Conservation (phyloP, 2,797 vertebrate species). For the Lates japonicus region DNA sequence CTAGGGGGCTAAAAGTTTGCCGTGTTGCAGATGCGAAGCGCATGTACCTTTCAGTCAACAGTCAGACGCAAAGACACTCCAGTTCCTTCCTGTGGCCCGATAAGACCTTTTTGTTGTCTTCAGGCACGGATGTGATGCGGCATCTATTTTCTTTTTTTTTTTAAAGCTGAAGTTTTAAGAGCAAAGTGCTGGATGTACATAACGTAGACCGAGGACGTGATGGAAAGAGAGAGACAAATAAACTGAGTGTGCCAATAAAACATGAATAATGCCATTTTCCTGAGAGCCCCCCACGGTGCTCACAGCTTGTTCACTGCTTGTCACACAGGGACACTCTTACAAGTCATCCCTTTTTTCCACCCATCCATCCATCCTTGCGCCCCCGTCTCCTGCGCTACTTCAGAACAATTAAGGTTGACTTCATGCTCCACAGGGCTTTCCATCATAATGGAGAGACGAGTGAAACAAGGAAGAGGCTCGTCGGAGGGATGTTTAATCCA, state of each 20-base stretch:
- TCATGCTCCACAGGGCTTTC: conserved; percentile 74
- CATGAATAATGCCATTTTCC: conserved; percentile 79
- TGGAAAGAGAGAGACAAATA: conserved; percentile 53
- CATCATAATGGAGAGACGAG: conserved; percentile 80
- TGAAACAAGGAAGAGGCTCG: conserved; percentile 76
- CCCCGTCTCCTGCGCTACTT: conserved; percentile 62
- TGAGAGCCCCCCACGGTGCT: conserved; percentile 60
- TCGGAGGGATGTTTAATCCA: conserved; percentile 86
- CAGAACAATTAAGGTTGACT: conserved; percentile 83
- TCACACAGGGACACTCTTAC: conserved; percentile 62
- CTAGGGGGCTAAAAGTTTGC: conserved; percentile 25
- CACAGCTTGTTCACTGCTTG: conserved; percentile 66
- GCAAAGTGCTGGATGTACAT: conserved; percentile 58
- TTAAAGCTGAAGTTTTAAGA: conserved; percentile 53
- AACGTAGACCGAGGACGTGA: conserved; percentile 4
- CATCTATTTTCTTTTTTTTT: conserved; percentile 17
- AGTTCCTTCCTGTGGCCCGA: conserved; percentile 42
- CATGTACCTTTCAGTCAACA: conserved; percentile 18
- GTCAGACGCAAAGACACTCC: conserved; percentile 32
- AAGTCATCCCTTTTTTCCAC: conserved; percentile 29
- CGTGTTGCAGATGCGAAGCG: neutral
- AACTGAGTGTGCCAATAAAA: conserved; percentile 71
- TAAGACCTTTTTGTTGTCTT: conserved; percentile 65
- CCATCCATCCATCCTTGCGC: conserved; percentile 45
- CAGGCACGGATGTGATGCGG: conserved; percentile 59